phyloP scores from a whole-genome alignment of 2,888 invertebrate species.

The Athalia cordata region DNA sequence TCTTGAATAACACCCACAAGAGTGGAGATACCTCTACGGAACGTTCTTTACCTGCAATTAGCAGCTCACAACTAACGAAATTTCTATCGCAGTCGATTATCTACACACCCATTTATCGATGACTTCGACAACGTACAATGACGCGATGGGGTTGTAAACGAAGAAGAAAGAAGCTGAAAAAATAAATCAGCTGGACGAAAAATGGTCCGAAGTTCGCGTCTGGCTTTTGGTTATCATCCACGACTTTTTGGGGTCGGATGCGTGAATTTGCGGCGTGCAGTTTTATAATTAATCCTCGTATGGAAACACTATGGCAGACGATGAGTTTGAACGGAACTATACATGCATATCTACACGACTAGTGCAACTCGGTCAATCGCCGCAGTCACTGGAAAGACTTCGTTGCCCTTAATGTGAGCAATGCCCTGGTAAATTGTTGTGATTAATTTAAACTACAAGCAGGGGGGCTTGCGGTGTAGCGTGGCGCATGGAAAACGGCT shows the following conservation, averaged over 20 bases:
- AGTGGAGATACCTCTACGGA: not conserved
- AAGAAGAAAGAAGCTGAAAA: not conserved
- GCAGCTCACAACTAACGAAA: conserved; percentile 19
- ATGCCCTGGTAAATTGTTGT: conserved; percentile 32
- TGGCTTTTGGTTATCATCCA: not conserved
- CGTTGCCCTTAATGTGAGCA: conserved; percentile 37
- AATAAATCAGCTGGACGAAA: not conserved
- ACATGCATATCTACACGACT: too few species aligned
- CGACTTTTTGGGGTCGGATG: conserved; percentile 28
- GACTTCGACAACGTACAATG: not conserved
- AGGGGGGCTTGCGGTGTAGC: not conserved
- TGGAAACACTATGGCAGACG: too few species aligned
- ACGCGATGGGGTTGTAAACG: not conserved
- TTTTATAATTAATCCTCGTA: too few species aligned
- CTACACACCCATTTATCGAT: too few species aligned
- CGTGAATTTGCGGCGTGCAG: too few species aligned
- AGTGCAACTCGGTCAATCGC: conserved; percentile 19
- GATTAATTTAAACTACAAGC: conserved; percentile 22
- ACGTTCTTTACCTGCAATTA: not conserved
- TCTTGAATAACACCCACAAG: not conserved
- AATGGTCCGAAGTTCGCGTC: conserved; percentile 4
- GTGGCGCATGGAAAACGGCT: conserved; percentile 1
- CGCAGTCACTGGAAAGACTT: conserved; percentile 20
- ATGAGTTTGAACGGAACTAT: too few species aligned
- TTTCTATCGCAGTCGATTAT: not conserved